These are phyloP conservation scores for Chloroclysta siterata DNA, from an alignment of 2,888 invertebrate species.

Conservation along the genomic window DNA sequence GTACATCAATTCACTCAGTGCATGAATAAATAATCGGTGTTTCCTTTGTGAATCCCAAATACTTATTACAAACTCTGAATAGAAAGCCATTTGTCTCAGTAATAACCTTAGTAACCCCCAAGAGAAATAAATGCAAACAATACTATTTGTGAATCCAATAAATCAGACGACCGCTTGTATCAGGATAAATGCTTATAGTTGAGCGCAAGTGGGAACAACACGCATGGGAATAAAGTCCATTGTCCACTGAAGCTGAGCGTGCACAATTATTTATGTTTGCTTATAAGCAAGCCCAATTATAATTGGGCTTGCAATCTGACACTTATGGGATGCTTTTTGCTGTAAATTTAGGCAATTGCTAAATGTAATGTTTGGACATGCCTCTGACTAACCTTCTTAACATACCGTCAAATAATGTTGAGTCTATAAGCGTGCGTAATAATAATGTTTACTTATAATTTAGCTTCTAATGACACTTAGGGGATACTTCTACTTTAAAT, in stretches of 20 bases:
- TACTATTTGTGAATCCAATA: conserved; percentile 44
- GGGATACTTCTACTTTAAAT: no score
- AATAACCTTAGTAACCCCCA: conserved; percentile 37
- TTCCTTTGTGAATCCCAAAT: no score
- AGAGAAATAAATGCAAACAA: conserved; percentile 49
- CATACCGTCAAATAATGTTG: no score
- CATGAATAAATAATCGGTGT: no score
- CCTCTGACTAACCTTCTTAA: no score
- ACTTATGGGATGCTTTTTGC: background rate
- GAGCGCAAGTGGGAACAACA: conserved; percentile 47
- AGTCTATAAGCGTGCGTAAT: no score
- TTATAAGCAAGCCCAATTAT: no score
- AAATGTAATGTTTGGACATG: background rate
- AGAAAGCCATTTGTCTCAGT: conserved; percentile 28
- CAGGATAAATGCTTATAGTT: conserved; percentile 49
- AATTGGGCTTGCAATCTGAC: background rate
- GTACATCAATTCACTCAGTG: no score
- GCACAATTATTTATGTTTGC: conserved; percentile 5
- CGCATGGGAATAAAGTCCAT: conserved; percentile 47
- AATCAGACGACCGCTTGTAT: conserved; percentile 44
- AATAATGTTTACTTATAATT: no score
- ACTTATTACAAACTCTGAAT: conserved; percentile 17
- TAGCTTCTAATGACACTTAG: no score
- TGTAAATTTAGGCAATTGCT: background rate
- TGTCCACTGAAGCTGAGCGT: conserved; percentile 7